A percentile compares a stretch with the other conserved stretches of the same genome.
These are phyloP conservation scores for Muscina levida DNA, from an alignment of 2,888 invertebrate genomes.

Conservation along the genomic window DNA sequence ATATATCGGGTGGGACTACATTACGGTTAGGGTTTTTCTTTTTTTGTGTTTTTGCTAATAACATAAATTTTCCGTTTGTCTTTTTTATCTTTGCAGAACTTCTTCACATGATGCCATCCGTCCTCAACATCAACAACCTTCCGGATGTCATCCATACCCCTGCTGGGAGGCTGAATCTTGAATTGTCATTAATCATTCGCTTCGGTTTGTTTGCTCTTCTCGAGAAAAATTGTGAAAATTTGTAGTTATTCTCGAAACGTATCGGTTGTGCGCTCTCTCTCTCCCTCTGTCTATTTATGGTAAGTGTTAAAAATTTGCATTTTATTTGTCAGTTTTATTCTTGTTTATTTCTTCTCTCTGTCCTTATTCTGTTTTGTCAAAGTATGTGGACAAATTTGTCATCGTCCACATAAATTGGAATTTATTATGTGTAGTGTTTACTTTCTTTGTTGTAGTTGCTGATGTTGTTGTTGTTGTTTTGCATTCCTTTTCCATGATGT, in stretches of 20 bases:
- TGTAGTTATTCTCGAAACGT: slow-evolving; percentile 2
- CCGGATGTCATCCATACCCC: not conserved
- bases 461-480: not conserved
- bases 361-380: not conserved
- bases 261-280: not conserved
- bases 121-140: not conserved
- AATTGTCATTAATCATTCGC: slow-evolving; percentile 61
- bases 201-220: slow-evolving; percentile 37
- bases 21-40: slow-evolving; percentile 27
- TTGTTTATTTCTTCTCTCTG: slow-evolving; percentile 8
- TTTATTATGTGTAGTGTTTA: slow-evolving; percentile 47
- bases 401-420: slow-evolving; percentile 55
- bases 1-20: slow-evolving; percentile 5
- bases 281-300: slow-evolving; percentile 5
- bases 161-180: slow-evolving; percentile 8
- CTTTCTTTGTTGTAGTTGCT: not conserved
- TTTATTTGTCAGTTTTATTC: slow-evolving; percentile 56
- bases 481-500: too few relatives aligned
- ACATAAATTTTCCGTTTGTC: slow-evolving; percentile 29
- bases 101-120: slow-evolving; percentile 8
- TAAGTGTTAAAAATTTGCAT: slow-evolving; percentile 59
- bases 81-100: slow-evolving; percentile 41
- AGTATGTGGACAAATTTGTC: slow-evolving; percentile 52
- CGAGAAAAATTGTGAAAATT: not conserved
- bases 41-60: slow-evolving; percentile 11